A percentile compares a stretch with the other conserved stretches of the same genome.
Conservation (phyloP, 2,113 vertebrate species). For the Pituophis catenifer region DNA sequence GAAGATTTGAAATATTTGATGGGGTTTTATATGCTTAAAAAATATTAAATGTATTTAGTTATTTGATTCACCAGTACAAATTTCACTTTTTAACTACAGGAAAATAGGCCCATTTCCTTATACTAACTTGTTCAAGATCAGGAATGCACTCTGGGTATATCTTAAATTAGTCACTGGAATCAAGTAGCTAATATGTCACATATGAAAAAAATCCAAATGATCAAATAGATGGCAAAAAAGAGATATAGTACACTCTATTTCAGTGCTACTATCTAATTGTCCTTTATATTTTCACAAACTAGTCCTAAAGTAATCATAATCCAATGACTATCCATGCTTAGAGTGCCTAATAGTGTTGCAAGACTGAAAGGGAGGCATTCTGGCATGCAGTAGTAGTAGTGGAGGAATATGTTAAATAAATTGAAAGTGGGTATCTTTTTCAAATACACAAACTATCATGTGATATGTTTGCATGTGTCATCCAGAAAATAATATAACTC, state of each 20-base stretch:
- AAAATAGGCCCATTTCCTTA: background rate
- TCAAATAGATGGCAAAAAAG: background rate
- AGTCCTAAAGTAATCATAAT: background rate
- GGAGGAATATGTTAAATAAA: background rate
- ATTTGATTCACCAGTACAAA: background rate
- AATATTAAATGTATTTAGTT: background rate
- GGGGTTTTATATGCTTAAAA: background rate
- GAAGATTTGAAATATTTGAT: background rate
- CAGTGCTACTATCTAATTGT: background rate
- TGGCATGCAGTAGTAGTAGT: background rate
- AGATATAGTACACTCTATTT: background rate
- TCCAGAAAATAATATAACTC: background rate
- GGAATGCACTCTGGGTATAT: background rate
- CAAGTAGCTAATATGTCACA: background rate
- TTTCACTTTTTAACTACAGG: background rate
- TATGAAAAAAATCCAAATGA: background rate
- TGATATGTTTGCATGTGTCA: background rate
- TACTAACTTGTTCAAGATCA: background rate
- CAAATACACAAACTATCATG: background rate
- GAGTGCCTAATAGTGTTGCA: background rate
- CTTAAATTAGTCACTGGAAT: background rate
- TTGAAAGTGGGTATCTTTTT: background rate
- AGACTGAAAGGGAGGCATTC: background rate
- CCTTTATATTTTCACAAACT: background rate
- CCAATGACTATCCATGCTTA: background rate